Conservation (phyloP, 2,888 invertebrate species). For the Achlya flavicornis region DNA sequence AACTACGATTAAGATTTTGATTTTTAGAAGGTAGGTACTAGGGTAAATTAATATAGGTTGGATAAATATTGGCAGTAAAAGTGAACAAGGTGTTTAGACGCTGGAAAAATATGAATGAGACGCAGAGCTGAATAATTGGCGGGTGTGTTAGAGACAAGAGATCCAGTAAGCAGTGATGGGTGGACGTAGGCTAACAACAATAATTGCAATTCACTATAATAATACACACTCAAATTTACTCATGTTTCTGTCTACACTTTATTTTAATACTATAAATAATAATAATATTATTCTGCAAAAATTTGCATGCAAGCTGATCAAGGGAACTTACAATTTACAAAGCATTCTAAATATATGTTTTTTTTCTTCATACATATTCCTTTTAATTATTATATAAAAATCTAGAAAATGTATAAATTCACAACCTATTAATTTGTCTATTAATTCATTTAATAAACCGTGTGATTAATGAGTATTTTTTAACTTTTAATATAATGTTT, state of each 20-base stretch:
- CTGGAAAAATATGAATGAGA: too few relatives aligned
- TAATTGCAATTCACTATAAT: too few relatives aligned
- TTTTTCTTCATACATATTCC: slow-evolving; percentile 51
- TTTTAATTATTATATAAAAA: slow-evolving; percentile 73
- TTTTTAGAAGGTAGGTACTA: too few relatives aligned
- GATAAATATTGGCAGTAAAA: too few relatives aligned
- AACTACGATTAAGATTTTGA: too few relatives aligned
- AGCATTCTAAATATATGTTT: slow-evolving; percentile 43
- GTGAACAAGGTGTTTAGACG: too few relatives aligned
- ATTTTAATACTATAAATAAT: slow-evolving; percentile 12
- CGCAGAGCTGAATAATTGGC: too few relatives aligned
- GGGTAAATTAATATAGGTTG: too few relatives aligned
- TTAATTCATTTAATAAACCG: slow-evolving; percentile 47
- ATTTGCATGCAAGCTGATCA: slow-evolving; percentile 56
- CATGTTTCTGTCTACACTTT: not conserved
- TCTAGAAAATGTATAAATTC: slow-evolving; percentile 83
- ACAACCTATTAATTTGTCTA: slow-evolving; percentile 83
- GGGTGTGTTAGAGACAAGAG: too few relatives aligned
- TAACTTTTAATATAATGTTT: slow-evolving; percentile 39
- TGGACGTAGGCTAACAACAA: too few relatives aligned
- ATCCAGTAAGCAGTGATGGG: too few relatives aligned
- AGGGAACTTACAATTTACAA: slow-evolving; percentile 43
- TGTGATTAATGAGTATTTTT: slow-evolving; percentile 40
- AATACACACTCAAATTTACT: not conserved
- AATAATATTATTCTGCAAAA: not conserved